A percentile compares a stretch with the other conserved stretches of the same genome.
Conservation (phyloP, 2,888 invertebrate species). For the Oxycera nigricornis region DNA sequence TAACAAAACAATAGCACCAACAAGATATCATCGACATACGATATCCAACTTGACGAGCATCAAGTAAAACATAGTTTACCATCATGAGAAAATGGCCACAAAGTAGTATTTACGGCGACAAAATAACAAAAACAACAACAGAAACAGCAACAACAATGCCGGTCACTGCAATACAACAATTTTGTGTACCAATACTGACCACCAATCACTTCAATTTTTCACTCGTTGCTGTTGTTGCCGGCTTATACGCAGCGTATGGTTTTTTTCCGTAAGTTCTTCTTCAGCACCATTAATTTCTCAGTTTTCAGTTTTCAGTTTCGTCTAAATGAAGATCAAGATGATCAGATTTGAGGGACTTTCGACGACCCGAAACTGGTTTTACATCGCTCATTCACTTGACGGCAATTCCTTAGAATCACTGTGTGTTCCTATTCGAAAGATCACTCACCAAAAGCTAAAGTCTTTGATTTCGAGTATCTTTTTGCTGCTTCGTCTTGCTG, state of each 20-base stretch:
- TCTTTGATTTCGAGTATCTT: neutral
- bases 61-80: slow-evolving; percentile 26
- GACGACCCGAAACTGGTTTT: slow-evolving; percentile 20
- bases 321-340: slow-evolving; percentile 25
- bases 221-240: neutral
- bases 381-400: neutral
- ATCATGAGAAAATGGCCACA: slow-evolving; percentile 29
- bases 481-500: neutral
- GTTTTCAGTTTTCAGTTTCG: slow-evolving; percentile 29
- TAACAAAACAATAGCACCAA: neutral
- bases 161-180: neutral
- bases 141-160: slow-evolving; percentile 2
- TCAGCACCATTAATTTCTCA: slow-evolving; percentile 10
- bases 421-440: slow-evolving; percentile 7
- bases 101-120: slow-evolving; percentile 33
- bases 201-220: slow-evolving; percentile 29
- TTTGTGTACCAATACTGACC: slow-evolving; percentile 36
- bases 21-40: slow-evolving; percentile 21
- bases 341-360: no score
- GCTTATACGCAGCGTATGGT: neutral
- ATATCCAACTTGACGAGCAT: slow-evolving; percentile 1
- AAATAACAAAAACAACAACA: slow-evolving; percentile 27
- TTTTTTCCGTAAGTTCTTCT: neutral
- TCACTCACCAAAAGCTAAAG: neutral
- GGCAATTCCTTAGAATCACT: no score